These are phyloP conservation scores for Sclerodermus sp. DNA, from an alignment of 2,888 invertebrate species.

Conservation along the genomic window DNA sequence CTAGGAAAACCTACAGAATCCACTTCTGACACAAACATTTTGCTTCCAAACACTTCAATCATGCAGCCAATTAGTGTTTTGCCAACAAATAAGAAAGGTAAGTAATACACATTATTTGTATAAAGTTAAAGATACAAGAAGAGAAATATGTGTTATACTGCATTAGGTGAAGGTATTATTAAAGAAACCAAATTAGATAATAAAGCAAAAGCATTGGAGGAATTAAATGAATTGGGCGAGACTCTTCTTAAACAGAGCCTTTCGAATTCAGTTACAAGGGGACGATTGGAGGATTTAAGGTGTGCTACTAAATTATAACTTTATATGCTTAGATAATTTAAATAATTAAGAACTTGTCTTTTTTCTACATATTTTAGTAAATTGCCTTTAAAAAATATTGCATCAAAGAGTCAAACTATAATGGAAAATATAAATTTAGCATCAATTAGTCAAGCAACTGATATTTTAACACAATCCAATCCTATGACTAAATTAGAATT, in stretches of 20 bases:
- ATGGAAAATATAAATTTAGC: slow-evolving; percentile 6
- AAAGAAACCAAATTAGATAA: slow-evolving; percentile 44
- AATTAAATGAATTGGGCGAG: slow-evolving; percentile 80
- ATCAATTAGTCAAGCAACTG: not conserved
- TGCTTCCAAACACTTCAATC: slow-evolving; percentile 37
- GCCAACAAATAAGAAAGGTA: slow-evolving; percentile 33
- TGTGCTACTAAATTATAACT: not conserved
- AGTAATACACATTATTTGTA: slow-evolving; percentile 12
- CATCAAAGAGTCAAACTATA: slow-evolving; percentile 6
- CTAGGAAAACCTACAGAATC: slow-evolving; percentile 40
- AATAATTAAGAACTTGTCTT: not conserved
- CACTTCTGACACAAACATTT: slow-evolving; percentile 29
- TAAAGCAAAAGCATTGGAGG: slow-evolving; percentile 68
- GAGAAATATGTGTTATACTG: not conserved
- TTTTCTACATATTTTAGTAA: not conserved
- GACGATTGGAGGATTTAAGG: slow-evolving; percentile 57
- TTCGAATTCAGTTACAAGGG: slow-evolving; percentile 44
- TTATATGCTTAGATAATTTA: too few relatives aligned
- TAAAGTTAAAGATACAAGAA: slow-evolving; percentile 11
- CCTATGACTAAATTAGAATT: not conserved
- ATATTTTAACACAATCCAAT: slow-evolving; percentile 5
- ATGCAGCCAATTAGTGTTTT: slow-evolving; percentile 45
- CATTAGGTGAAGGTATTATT: slow-evolving; percentile 26
- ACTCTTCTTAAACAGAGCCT: slow-evolving; percentile 73
- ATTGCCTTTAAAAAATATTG: slow-evolving; percentile 64